These are phyloP conservation scores for Drosophila subobscura DNA, from an alignment of 1,140 invertebrate genomes.

Conservation along the genomic window DNA sequence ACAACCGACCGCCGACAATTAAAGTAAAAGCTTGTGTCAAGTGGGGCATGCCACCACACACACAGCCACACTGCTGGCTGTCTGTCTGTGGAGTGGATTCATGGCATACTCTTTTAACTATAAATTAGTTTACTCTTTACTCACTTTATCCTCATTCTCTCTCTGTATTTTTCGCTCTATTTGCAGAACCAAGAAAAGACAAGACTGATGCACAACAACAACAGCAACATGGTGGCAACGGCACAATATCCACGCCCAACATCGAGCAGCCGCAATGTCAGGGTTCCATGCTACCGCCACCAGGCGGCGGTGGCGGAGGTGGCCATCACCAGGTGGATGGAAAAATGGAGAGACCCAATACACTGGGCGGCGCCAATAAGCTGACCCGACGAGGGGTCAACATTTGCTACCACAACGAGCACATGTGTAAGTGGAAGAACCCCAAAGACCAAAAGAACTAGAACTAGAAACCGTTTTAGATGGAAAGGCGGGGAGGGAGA, in stretches of 20 bases:
- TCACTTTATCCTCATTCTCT: slow-evolving; percentile 35
- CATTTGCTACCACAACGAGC: slow-evolving; percentile 89
- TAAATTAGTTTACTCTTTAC: slow-evolving; percentile 59
- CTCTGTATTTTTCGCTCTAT: slow-evolving; percentile 82
- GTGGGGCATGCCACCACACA: slow-evolving; percentile 26
- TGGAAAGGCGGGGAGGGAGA: background rate
- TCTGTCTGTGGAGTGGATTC: slow-evolving; percentile 10
- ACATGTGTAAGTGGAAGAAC: slow-evolving; percentile 85
- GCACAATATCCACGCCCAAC: slow-evolving; percentile 86
- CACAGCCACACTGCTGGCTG: slow-evolving; percentile 12
- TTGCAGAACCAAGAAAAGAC: slow-evolving; percentile 93
- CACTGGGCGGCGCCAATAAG: slow-evolving; percentile 89
- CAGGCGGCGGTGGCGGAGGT: slow-evolving; percentile 60
- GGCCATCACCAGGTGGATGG: slow-evolving; percentile 78
- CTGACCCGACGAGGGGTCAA: slow-evolving; percentile 86
- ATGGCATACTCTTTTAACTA: slow-evolving; percentile 34
- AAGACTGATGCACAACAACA: slow-evolving; percentile 90
- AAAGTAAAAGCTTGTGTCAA: slow-evolving; percentile 79
- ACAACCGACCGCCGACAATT: slow-evolving; percentile 70
- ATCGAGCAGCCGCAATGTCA: slow-evolving; percentile 85
- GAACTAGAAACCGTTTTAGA: slow-evolving; percentile 5
- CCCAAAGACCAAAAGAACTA: background rate
- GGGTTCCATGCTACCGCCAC: slow-evolving; percentile 83
- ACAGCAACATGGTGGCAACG: slow-evolving; percentile 86
- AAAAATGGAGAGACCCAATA: slow-evolving; percentile 89